Evolutionary conservation across 1,140 invertebrate genomes (phyloP).

Genomic region (Planococcus citri): DNA sequence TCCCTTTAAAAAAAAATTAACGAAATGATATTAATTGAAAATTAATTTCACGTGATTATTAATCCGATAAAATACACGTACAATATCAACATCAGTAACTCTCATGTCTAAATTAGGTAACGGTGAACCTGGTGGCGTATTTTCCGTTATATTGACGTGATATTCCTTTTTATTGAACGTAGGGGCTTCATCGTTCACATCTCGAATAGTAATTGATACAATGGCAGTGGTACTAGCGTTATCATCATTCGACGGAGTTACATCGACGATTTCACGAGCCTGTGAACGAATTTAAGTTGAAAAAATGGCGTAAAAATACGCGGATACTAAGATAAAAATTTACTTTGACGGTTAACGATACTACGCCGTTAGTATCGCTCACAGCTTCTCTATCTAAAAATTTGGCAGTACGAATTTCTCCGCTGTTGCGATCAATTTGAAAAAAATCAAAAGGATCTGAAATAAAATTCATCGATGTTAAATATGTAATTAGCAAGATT

Average conservation of each 20-base stretch:
- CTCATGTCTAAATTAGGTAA: constrained; percentile 72
- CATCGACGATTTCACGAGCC: constrained; percentile 64
- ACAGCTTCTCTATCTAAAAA: constrained; percentile 71
- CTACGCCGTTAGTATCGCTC: constrained; percentile 58
- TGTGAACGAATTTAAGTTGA: constrained; percentile 30
- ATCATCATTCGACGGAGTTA: constrained; percentile 49
- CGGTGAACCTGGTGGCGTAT: constrained; percentile 64
- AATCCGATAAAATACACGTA: constrained; percentile 30
- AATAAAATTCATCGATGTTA: constrained; percentile 25
- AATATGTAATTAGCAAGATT: no score
- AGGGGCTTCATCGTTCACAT: constrained; percentile 89
- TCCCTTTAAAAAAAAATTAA: constrained; percentile 45
- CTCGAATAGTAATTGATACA: constrained; percentile 71
- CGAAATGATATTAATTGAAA: constrained; percentile 24
- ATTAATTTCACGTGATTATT: not conserved
- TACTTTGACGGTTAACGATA: constrained; percentile 55
- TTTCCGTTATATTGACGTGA: constrained; percentile 64
- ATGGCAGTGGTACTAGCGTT: constrained; percentile 51
- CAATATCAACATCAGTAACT: constrained; percentile 72
- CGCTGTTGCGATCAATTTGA: constrained; percentile 57
- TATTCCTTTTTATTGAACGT: constrained; percentile 68
- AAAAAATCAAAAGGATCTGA: constrained; percentile 79
- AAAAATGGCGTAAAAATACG: not conserved
- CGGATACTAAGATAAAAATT: constrained; percentile 28
- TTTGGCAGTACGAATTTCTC: constrained; percentile 67